Conservation (phyloP, 2,113 vertebrate genomes). For the Cichladusa arquata region DNA sequence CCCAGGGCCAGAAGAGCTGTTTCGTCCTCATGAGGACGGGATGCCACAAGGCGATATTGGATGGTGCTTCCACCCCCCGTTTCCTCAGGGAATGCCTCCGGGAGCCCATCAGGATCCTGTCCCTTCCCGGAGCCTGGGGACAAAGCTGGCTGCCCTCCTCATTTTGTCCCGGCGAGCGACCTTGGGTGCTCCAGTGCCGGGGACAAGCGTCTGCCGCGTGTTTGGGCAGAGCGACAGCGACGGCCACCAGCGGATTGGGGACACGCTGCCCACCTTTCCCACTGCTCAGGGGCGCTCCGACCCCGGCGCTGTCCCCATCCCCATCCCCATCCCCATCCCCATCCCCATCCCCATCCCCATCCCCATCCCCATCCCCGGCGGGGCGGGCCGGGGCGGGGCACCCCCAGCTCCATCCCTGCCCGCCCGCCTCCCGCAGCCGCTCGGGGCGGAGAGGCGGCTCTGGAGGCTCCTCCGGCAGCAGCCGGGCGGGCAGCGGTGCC, state of each 20-base stretch:
- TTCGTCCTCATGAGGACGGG: accelerated
- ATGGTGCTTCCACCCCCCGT: accelerated
- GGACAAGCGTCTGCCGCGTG: background rate
- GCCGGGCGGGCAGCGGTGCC: conserved; percentile 43
- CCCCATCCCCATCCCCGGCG: no score
- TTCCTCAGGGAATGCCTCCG: background rate
- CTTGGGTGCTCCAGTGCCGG: accelerated
- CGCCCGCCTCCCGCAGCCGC: background rate
- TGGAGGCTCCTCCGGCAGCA: background rate
- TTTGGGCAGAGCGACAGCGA: background rate
- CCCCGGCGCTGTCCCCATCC: no score
- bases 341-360: no score
- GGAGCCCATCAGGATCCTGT: accelerated
- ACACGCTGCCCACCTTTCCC: background rate
- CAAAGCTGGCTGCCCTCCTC: accelerated
- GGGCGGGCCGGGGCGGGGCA: background rate
- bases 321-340: no score
- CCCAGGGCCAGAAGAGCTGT: background rate
- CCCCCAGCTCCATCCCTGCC: background rate
- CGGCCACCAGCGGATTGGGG: background rate
- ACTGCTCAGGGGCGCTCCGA: accelerated
- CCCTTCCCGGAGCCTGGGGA: accelerated
- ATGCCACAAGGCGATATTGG: accelerated
- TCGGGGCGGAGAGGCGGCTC: background rate
- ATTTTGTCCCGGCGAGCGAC: accelerated